Conservation (phyloP, 2,888 invertebrate genomes). For the Candidula unifasciata region DNA sequence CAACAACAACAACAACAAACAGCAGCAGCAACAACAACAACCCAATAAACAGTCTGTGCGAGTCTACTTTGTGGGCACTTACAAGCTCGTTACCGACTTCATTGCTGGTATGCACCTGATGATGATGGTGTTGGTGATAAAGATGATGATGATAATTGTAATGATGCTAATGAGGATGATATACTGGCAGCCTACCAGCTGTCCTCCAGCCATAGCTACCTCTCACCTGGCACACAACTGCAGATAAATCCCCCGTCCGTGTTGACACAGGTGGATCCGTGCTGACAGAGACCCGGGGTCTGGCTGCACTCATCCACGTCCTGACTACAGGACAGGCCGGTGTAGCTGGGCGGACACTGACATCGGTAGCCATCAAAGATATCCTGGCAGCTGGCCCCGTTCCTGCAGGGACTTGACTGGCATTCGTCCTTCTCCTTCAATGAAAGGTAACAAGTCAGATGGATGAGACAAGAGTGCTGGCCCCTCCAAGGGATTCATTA, state of each 20-base stretch:
- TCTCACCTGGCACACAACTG: constrained; percentile 58
- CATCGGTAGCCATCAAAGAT: constrained; percentile 58
- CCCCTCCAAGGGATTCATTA: neutral
- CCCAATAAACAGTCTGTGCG: no score
- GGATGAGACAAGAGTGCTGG: neutral
- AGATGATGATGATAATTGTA: no score
- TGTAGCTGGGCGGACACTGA: constrained; percentile 55
- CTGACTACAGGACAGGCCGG: constrained; percentile 55
- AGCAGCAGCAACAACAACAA: no score
- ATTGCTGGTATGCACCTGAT: no score
- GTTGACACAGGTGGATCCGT: constrained; percentile 62
- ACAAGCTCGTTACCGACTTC: no score
- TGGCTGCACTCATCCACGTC: constrained; percentile 60
- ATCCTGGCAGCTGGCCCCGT: constrained; percentile 61
- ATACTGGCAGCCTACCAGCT: no score
- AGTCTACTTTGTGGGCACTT: no score
- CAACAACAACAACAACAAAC: no score
- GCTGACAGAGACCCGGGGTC: constrained; percentile 56
- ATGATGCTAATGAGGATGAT: no score
- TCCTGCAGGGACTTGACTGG: constrained; percentile 60
- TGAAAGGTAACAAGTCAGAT: neutral
- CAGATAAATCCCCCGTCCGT: constrained; percentile 57
- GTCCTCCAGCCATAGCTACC: no score
- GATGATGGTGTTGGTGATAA: no score
- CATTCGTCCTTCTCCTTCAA: constrained; percentile 52